Base-by-base conservation (phyloP, 2,888 invertebrate species). In the Homarus gammarus region DNA sequence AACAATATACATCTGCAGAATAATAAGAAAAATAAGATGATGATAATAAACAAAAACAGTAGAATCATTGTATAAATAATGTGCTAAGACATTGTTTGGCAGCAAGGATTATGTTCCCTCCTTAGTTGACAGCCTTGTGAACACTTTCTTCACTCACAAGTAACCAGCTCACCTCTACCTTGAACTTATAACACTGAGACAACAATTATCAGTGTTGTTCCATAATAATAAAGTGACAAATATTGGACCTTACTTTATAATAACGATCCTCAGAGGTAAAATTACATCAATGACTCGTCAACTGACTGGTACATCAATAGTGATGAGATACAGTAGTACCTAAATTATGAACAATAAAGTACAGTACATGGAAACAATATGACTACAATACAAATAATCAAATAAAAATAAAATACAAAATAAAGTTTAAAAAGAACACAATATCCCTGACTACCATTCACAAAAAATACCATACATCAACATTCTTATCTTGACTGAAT, bases 1-100 rank as follows among this genome's bases (percentile, higher is more conserved):
- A 82, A 82, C 82, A 82, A 70, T 49, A 82, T 70, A 70, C 44
- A 82, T 82, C 49, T 70, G 70, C 49, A 70, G 49, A 82, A 44
- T 3, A 75, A 15, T 18, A 31, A 18, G 70, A 70, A 31, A 70
- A 70, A 70, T 31, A 31, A 36, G 15, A 70, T 27, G 5, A 33
- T 70, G 70, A 70, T 33, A 31, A 22, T 12, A n/a, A 31, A 18
- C 27, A 70, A 31, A 70, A 70, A 70, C 15, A 31, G 31, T 36
- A 70, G 18, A 3, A 33, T 70, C 27, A 36, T 44, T 12, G 2
- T n/a, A 75, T 27, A 31, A 75, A 75, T 49, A 40, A 44, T 5
- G 22, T n/a, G 40, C 1, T 40, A 40, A 75, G 40, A 18, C 44
- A n/a, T n/a, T 40, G 10, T 75, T n/a, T 31, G n/a, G 75, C 40